Evolutionary conservation across 2,113 vertebrate genomes (phyloP).

Genomic region (Neodontobutis hainanensis): DNA sequence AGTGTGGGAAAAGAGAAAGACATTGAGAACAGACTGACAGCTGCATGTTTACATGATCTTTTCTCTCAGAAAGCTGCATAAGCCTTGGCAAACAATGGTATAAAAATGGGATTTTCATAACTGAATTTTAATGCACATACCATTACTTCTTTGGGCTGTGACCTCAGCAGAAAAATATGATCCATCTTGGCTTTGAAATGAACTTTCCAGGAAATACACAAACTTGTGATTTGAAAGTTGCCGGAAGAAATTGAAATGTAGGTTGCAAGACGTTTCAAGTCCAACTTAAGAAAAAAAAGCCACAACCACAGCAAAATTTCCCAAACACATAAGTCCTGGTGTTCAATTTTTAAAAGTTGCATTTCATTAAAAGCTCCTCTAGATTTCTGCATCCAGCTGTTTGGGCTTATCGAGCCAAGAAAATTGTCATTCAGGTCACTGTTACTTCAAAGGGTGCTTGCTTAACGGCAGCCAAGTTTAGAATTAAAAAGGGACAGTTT

Average conservation of each 20-base stretch:
- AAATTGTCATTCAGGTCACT: slow-evolving; percentile 63
- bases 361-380: slow-evolving; percentile 11
- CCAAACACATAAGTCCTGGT: slow-evolving; percentile 22
- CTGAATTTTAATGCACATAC: neutral
- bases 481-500: slow-evolving; percentile 51
- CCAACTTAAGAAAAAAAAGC: slow-evolving; percentile 12
- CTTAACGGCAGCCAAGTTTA: slow-evolving; percentile 43
- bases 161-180: neutral
- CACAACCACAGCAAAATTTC: slow-evolving; percentile 23
- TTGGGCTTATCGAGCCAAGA: slow-evolving; percentile 44
- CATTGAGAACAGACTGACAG: slow-evolving; percentile 9
- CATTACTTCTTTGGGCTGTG: neutral
- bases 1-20: neutral
- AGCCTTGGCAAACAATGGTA: neutral
- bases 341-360: slow-evolving; percentile 16
- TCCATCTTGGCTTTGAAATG: neutral
- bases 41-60: slow-evolving; percentile 9
- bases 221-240: neutral
- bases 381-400: slow-evolving; percentile 20
- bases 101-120: neutral
- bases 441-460: slow-evolving; percentile 51
- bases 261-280: neutral
- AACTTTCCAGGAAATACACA: slow-evolving; percentile 10
- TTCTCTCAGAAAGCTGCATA: neutral
- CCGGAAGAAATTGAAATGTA: neutral